Evolutionary conservation across 2,113 vertebrate species (phyloP).

Genomic region (Xiphias gladius): DNA sequence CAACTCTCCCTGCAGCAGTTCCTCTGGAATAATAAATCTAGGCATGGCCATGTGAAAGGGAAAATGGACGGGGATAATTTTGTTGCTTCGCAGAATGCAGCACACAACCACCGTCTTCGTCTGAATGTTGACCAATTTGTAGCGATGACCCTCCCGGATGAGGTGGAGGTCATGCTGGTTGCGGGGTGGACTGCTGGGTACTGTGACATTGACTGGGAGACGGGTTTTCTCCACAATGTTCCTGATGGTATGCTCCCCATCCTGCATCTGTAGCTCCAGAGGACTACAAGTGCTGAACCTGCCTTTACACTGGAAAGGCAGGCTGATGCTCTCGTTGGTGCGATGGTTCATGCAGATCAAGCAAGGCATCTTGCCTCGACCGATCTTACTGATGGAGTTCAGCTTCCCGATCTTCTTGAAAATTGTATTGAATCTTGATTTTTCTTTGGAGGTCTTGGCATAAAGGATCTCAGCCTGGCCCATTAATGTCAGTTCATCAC

Average conservation of each 20-base stretch:
- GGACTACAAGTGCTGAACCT: conserved; percentile 97
- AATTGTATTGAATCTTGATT: conserved; percentile 96
- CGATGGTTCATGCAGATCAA: conserved; percentile 99
- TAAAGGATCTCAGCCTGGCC: conserved; percentile 99
- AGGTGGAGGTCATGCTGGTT: conserved; percentile 97
- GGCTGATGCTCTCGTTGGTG: conserved; percentile 98
- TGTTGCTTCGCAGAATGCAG: conserved; percentile 91
- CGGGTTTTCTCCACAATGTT: conserved; percentile 98
- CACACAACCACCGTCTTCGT: conserved; percentile 98
- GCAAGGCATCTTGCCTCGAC: conserved; percentile 97
- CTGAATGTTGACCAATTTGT: conserved; percentile 98
- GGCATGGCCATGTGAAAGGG: conserved; percentile 92
- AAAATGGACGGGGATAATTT: conserved; percentile 94
- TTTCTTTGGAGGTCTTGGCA: conserved; percentile 95
- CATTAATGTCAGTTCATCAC: conserved; percentile 98
- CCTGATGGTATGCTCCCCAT: conserved; percentile 97
- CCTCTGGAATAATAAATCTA: conserved; percentile 91
- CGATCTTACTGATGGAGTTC: conserved; percentile 94
- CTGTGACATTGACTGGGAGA: conserved; percentile 94
- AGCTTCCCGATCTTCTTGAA: conserved; percentile 98
- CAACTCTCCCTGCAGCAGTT: conserved; percentile 90
- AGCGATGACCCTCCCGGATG: conserved; percentile 96
- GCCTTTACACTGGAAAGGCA: conserved; percentile 98
- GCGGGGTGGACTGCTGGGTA: conserved; percentile 92
- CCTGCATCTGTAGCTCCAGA: conserved; percentile 97